Percentiles rank a stretch among this genome's conserved stretches.
Conservation (phyloP, 2,113 vertebrate species). For the Anoura caudifer region DNA sequence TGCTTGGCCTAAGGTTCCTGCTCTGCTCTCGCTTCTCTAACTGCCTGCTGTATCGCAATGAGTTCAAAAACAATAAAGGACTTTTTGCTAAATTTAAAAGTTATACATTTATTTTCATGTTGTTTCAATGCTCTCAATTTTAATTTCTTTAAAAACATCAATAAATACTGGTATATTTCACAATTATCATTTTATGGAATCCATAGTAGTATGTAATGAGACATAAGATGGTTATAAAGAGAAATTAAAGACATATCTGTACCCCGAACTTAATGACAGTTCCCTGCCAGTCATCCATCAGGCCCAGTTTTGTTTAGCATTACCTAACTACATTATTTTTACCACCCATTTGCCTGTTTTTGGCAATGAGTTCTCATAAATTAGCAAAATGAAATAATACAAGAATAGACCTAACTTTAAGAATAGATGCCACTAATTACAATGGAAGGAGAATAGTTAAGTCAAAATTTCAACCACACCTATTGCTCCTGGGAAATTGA, state of each 20-base stretch:
- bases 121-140: not conserved
- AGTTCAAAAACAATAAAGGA: not conserved
- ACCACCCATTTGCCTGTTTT: not conserved
- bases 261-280: not conserved
- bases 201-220: not conserved
- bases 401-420: slow-evolving; percentile 53
- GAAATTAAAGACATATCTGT: not conserved
- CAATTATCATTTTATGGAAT: not conserved
- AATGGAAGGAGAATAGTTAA: slow-evolving; percentile 7
- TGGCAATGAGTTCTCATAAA: slow-evolving; percentile 28
- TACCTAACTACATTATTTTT: slow-evolving; percentile 51
- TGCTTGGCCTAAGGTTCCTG: no score
- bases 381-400: slow-evolving; percentile 38
- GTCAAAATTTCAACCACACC: not conserved
- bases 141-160: not conserved
- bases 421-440: slow-evolving; percentile 42
- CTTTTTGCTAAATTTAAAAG: not conserved
- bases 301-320: slow-evolving; percentile 41
- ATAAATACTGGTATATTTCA: not conserved
- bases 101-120: not conserved
- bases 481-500: slow-evolving; percentile 8
- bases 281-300: not conserved
- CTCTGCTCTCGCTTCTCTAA: no score
- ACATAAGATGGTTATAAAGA: not conserved
- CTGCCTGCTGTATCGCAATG: no score